These are phyloP conservation scores for Oppia nitens DNA, from an alignment of 1,140 invertebrate genomes.

Conservation along the genomic window DNA sequence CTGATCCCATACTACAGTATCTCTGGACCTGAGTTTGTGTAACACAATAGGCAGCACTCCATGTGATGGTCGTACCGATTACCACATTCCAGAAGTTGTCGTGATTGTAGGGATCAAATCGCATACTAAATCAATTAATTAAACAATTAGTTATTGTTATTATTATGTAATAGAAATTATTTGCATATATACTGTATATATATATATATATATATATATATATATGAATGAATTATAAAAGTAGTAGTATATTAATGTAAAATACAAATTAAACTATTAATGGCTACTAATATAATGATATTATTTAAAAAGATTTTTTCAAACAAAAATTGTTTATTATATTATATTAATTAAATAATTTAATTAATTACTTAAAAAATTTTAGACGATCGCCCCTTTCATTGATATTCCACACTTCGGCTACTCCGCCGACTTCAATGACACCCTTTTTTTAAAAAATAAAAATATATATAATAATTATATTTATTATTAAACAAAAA, in stretches of 20 bases:
- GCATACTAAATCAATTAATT: not conserved
- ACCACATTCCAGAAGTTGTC: constrained; percentile 16
- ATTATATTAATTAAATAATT: not conserved
- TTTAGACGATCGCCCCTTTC: constrained; percentile 42
- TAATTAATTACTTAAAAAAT: constrained; percentile 42
- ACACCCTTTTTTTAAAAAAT: not conserved
- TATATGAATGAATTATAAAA: no score
- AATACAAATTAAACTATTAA: no score
- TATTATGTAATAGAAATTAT: not conserved
- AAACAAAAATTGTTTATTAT: not conserved
- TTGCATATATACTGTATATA: not conserved
- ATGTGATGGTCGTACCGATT: constrained; percentile 6
- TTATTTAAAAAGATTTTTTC: not conserved
- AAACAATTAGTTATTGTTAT: not conserved
- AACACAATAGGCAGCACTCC: constrained; percentile 15
- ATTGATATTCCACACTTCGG: constrained; percentile 46
- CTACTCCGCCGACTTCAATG: constrained; percentile 42
- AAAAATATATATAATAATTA: no score
- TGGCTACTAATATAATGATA: not conserved
- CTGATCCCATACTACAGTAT: constrained; percentile 14
- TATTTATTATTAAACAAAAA: no score
- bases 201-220: no score
- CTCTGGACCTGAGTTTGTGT: constrained; percentile 18
- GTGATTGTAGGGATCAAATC: constrained; percentile 15
- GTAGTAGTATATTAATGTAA: no score